phyloP scores from a whole-genome alignment of 2,113 vertebrate genomes.

The Mus musculus region DNA sequence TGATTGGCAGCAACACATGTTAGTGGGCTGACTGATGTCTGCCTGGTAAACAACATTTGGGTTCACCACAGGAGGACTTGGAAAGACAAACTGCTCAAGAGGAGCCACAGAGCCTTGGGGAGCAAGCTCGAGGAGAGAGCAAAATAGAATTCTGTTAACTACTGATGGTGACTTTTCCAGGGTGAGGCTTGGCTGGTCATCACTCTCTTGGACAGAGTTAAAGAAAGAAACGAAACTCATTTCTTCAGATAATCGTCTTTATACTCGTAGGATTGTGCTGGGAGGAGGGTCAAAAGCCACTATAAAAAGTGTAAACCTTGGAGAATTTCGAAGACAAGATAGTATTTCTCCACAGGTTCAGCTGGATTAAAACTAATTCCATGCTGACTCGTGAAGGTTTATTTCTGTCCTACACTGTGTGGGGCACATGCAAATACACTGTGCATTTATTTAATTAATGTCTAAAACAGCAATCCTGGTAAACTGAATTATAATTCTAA shows the following conservation, averaged over 20 bases:
- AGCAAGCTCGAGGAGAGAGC: not conserved
- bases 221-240: not conserved
- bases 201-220: conserved; percentile 11
- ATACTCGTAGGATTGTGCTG: not conserved
- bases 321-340: conserved; percentile 19
- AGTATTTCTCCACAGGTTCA: not conserved
- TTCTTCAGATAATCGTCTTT: not conserved
- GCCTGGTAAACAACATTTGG: conserved; percentile 82
- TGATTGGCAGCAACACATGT: conserved; percentile 59
- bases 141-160: conserved; percentile 63
- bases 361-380: not conserved
- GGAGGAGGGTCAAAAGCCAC: not conserved
- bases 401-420: not conserved
- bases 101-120: conserved; percentile 54
- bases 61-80: conserved; percentile 78
- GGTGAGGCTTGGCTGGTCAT: not conserved
- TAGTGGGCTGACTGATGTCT: conserved; percentile 66
- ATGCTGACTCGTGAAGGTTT: not conserved
- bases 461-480: not conserved
- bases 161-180: not conserved
- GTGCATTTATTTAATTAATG: not conserved
- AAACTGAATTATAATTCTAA: conserved; percentile 24
- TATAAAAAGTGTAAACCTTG: not conserved
- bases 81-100: conserved; percentile 68
- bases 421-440: not conserved